Conservation (phyloP, 2,113 vertebrate genomes). For the Archilochus colubris region DNA sequence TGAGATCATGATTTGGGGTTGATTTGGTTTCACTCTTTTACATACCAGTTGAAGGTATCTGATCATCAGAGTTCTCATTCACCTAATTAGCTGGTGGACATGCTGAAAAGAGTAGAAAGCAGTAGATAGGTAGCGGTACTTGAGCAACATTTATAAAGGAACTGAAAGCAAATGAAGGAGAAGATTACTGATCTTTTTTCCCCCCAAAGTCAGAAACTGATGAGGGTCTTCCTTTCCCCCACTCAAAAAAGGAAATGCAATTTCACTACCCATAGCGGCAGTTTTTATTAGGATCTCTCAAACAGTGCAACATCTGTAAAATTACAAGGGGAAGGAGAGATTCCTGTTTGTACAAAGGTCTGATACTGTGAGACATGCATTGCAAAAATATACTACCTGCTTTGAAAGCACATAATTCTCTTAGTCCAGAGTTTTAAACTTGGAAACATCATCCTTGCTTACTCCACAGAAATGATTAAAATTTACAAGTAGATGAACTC, state of each 20-base stretch:
- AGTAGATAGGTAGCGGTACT: constrained; percentile 80
- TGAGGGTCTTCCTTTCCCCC: constrained; percentile 12
- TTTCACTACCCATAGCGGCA: background rate
- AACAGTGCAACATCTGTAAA: background rate
- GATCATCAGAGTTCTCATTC: constrained; percentile 77
- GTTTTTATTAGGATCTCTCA: constrained; percentile 6
- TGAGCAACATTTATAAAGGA: constrained; percentile 72
- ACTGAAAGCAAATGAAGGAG: constrained; percentile 65
- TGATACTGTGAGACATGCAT: constrained; percentile 28
- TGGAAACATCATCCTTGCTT: background rate
- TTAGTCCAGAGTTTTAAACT: constrained; percentile 53
- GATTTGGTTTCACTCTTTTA: constrained; percentile 75
- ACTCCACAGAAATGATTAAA: background rate
- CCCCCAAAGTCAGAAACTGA: constrained; percentile 1
- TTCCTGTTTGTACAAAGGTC: background rate
- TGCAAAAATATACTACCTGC: constrained; percentile 29
- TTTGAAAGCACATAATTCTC: constrained; percentile 3
- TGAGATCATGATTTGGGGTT: constrained; percentile 43
- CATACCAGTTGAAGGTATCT: constrained; percentile 81
- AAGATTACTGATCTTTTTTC: background rate
- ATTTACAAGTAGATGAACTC: background rate
- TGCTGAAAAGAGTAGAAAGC: constrained; percentile 84
- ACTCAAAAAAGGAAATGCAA: constrained; percentile 10
- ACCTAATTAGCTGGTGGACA: constrained; percentile 81
- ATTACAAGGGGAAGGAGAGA: constrained; percentile 8